These are phyloP conservation scores for Leptopilina myrica DNA, from an alignment of 2,888 invertebrate species.

Conservation along the genomic window DNA sequence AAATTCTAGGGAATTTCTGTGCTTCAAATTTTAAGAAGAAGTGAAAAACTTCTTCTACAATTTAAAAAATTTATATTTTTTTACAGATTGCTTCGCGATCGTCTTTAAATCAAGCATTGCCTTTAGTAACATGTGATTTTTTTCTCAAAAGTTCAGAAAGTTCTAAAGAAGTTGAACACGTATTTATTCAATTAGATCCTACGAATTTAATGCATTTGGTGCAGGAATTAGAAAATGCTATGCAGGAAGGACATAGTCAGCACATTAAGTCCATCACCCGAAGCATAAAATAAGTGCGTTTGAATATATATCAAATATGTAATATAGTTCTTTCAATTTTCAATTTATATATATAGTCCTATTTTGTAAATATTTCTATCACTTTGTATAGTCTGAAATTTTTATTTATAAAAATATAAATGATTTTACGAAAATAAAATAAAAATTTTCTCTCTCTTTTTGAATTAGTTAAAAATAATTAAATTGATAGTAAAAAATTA, in stretches of 20 bases:
- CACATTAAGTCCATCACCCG: constrained; percentile 79
- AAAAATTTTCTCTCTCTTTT: too few species aligned
- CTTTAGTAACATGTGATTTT: constrained; percentile 80
- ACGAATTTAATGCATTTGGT: constrained; percentile 79
- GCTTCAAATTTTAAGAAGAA: too few species aligned
- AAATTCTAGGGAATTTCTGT: too few species aligned
- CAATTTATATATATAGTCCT: too few species aligned
- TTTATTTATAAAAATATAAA: not conserved
- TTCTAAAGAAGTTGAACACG: constrained; percentile 65
- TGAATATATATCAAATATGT: not conserved
- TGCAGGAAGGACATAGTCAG: constrained; percentile 80
- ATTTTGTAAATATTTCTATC: too few species aligned
- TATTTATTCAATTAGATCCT: constrained; percentile 78
- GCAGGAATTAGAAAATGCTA: constrained; percentile 79
- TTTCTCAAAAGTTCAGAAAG: constrained; percentile 74
- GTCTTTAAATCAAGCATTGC: constrained; percentile 80
- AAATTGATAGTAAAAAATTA: too few species aligned
- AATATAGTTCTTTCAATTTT: not conserved
- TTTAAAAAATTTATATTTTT: not conserved
- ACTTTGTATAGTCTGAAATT: too few species aligned
- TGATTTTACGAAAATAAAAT: too few species aligned
- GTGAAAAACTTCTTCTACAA: too few species aligned
- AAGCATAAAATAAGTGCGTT: constrained; percentile 52
- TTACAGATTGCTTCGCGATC: constrained; percentile 80
- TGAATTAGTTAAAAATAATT: too few species aligned